Percentiles rank a stretch among this genome's conserved stretches.
phyloP scores from a whole-genome alignment of 1,140 invertebrate genomes.

The Drosophila novamexicana region DNA sequence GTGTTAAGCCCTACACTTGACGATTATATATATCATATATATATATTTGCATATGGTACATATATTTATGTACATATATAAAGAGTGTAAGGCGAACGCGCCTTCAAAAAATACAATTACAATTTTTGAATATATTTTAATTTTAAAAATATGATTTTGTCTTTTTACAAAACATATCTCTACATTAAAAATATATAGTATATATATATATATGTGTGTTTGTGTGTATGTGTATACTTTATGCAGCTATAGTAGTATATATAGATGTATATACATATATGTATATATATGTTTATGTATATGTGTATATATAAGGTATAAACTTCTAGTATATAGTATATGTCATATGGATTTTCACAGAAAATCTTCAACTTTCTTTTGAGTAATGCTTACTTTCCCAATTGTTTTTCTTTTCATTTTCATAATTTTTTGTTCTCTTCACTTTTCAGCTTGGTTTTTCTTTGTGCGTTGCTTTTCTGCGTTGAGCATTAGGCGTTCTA shows the following conservation, averaged over 20 bases:
- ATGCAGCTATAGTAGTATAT: conserved; percentile 64
- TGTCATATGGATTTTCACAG: conserved; percentile 83
- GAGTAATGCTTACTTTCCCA: conserved; percentile 79
- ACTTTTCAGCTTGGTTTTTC: conserved; percentile 2
- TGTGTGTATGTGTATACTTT: conserved; percentile 61
- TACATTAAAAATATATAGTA: conserved; percentile 79
- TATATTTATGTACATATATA: too few species aligned
- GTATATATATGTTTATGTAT: conserved; percentile 45
- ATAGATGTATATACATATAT: conserved; percentile 56
- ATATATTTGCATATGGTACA: too few species aligned
- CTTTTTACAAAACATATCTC: conserved; percentile 82
- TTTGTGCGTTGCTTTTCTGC: conserved; percentile 47
- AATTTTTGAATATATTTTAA: conserved; percentile 64
- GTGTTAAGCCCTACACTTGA: background rate
- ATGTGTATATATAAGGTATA: conserved; percentile 72
- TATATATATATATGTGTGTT: conserved; percentile 25
- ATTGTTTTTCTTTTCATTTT: conserved; percentile 51
- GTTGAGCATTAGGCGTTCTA: conserved; percentile 71
- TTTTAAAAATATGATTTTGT: conserved; percentile 81
- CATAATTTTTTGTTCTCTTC: conserved; percentile 16
- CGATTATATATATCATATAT: background rate
- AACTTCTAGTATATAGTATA: conserved; percentile 71
- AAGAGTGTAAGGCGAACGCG: background rate
- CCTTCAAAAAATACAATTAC: background rate
- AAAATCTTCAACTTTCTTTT: conserved; percentile 78